Evolutionary conservation across 37 sponge, comb jelly and placozoan genomes (phyloP), one percentile per base, ranked within the genome.

Genomic region (Halichondria panicea): DNA sequence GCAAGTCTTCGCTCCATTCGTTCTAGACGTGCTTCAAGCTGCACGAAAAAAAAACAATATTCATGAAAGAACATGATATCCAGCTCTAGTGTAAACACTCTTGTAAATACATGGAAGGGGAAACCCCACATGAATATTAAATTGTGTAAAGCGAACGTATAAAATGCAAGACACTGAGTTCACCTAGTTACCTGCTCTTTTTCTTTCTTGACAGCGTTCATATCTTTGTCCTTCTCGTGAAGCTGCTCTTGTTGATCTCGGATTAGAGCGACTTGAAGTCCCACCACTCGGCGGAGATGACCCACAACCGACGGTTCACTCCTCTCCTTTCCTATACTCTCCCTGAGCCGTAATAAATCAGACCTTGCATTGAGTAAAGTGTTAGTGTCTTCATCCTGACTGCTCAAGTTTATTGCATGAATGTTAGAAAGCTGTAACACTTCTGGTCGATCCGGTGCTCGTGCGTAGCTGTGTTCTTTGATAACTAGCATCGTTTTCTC

Each of bases 191-290:
- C 93, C 82, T 88, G 93, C 36, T 84, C 89, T 55, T 84, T 87
- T 3, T 92, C 84, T 68, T 71, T 81, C 53, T 63, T 38, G 15
- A 84, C 45, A 43, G 74, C 39, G 55, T 50, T 75, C 28, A 80
- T 46, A 25, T 84, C 78, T 31, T n/a, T 72, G 58, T 88, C 89
- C 31, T 84, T 84, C 13, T 59, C 34, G 25, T 81, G 60, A 21
- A 92, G 64, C 45, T 88, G 81, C 39, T 88, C 89, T 55, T 92
- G 93, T 53, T 84, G 93, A 0, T 88, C 74, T 25, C 76, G 78
- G 4, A 92, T 75, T n/a, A 92, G 74, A 3, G 73, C 58, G 32
- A 77, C 68, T 55, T 92, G 93, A 19, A 92, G 73, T 3, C 79
- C 21, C 1, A 92, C 55, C 9, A 92, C 63, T 41, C 75, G 81